Evolutionary conservation across 1,140 invertebrate genomes (phyloP), one percentile per base, ranked within the genome.

Genomic region (Philopotamus ludificatus): DNA sequence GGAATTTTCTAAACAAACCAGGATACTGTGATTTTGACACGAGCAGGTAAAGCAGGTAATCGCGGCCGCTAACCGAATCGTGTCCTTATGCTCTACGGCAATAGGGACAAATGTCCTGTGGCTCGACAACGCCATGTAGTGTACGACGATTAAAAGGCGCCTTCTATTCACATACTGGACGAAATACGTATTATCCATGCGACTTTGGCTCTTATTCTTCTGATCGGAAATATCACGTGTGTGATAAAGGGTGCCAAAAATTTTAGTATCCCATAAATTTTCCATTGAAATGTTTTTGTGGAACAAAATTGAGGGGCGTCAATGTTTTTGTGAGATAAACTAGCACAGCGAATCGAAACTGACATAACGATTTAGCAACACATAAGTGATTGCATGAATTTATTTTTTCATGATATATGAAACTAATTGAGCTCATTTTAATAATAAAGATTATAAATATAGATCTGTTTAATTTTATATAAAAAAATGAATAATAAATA

Each of bases 111-210:
- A n/a, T n/a, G n/a, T n/a, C n/a, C n/a, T n/a, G n/a, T n/a, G n/a
- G n/a, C n/a, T n/a, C n/a, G n/a, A n/a, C n/a, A n/a, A n/a, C n/a
- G n/a, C n/a, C n/a, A n/a, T n/a, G n/a, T n/a, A n/a, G n/a, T n/a
- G n/a, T n/a, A n/a, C n/a, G n/a, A n/a, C 54, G 61, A 68, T 68
- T 65, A 68, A 64, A n/a, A 68, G 67, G 63, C 63, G 58, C 62
- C 58, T 67, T 39, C 51, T 65, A 47, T 61, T 26, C 20, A 61
- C n/a, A n/a, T 28, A 41, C 18, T 42, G 62, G 57, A 64, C 49
- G 49, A 49, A 58, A 53, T 12, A 44, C 51, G 47, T 34, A 10
- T 55, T 20, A 39, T 50, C 2, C 10, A 21, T 9, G 47, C 47
- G 18, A n/a, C 18, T 54, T 54, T 26, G 18, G 10, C 18, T 20